Evolutionary conservation across 64 coral and sea anemone genomes (phyloP).

Genomic region (Trachythela sp.): DNA sequence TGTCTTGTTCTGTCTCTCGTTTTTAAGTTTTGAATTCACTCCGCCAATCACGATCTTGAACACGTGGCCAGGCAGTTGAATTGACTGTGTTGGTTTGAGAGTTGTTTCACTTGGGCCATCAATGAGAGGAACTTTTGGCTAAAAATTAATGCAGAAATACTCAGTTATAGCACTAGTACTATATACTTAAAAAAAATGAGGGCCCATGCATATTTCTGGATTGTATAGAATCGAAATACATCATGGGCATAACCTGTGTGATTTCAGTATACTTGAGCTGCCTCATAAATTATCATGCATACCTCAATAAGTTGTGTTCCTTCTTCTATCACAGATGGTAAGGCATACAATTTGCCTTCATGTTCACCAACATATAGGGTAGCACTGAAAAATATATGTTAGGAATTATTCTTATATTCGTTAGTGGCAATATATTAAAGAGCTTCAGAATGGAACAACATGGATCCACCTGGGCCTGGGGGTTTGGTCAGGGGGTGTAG

Average conservation of each 20-base stretch:
- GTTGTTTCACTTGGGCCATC: constrained; percentile 56
- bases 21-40: not conserved
- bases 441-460: no score
- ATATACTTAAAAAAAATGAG: no score
- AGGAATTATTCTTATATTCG: no score
- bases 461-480: no score
- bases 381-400: constrained; percentile 63
- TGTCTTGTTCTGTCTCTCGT: not conserved
- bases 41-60: not conserved
- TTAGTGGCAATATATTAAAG: not conserved
- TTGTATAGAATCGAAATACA: no score
- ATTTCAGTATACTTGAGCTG: no score
- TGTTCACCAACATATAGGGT: constrained; percentile 95
- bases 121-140: constrained; percentile 76
- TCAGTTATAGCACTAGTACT: no score
- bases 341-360: constrained; percentile 73
- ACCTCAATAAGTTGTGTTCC: constrained; percentile 89
- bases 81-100: constrained; percentile 17
- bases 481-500: no score
- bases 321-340: constrained; percentile 86
- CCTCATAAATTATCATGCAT: no score
- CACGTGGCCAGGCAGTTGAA: constrained; percentile 23
- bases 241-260: no score
- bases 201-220: no score
- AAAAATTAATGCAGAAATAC: not conserved